Percentiles rank a stretch among this genome's conserved stretches.
These are phyloP conservation scores for Penelope pileata DNA, from an alignment of 2,113 vertebrate species.

Conservation along the genomic window DNA sequence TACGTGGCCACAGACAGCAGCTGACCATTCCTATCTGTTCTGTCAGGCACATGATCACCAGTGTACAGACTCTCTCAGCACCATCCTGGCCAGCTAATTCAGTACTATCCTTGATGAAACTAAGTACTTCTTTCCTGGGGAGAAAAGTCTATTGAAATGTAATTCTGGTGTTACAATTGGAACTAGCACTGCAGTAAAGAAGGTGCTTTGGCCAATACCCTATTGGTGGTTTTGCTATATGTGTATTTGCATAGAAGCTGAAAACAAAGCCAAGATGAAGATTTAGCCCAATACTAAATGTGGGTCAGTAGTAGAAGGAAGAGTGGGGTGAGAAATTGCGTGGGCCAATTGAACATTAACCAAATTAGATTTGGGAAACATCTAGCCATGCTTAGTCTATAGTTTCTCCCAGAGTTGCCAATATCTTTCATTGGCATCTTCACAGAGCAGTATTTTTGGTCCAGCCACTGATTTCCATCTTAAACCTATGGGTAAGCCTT, in stretches of 20 bases:
- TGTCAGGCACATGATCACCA: neutral
- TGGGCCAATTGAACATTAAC: neutral
- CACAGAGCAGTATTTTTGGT: neutral
- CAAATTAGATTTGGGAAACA: neutral
- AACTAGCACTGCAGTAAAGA: neutral
- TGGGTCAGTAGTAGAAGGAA: neutral
- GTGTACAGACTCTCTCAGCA: fast-evolving
- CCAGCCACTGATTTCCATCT: neutral
- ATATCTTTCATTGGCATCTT: neutral
- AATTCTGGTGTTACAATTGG: neutral
- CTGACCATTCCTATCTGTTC: neutral
- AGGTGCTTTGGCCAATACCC: neutral
- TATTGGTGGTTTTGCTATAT: neutral
- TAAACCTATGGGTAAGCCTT: neutral
- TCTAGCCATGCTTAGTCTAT: neutral
- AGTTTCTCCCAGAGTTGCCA: neutral
- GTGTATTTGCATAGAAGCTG: neutral
- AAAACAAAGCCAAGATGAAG: neutral
- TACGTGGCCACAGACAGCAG: neutral
- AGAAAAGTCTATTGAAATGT: neutral
- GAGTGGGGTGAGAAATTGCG: neutral
- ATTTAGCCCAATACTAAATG: neutral
- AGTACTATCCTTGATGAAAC: neutral
- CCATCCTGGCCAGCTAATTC: neutral
- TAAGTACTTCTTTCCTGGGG: neutral